Percentiles rank a stretch among this genome's conserved stretches.
Conservation (phyloP, 2,113 vertebrate species). For the Hoplias malabaricus region DNA sequence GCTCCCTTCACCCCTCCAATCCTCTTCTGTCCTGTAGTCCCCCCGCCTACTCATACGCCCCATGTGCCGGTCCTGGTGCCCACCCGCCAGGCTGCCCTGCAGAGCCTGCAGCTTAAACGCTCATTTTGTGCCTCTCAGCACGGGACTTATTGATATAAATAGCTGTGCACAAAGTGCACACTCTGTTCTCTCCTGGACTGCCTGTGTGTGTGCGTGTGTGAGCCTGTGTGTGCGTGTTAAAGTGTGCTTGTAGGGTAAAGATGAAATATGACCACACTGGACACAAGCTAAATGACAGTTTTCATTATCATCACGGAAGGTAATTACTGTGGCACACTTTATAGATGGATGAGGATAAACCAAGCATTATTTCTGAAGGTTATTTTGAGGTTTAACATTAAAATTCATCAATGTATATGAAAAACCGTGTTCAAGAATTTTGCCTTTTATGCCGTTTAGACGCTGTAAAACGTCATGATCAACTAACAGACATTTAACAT, state of each 20-base stretch:
- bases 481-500: background rate
- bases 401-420: background rate
- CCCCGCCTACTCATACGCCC: slow-evolving; percentile 30
- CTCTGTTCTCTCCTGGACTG: slow-evolving; percentile 77
- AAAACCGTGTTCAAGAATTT: background rate
- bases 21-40: slow-evolving; percentile 21
- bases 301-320: slow-evolving; percentile 73
- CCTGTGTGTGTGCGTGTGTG: slow-evolving; percentile 46
- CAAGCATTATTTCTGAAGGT: slow-evolving; percentile 60
- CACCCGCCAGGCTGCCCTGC: slow-evolving; percentile 78
- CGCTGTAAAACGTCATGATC: background rate
- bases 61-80: slow-evolving; percentile 66
- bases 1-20: background rate
- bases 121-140: slow-evolving; percentile 84
- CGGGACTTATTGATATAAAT: slow-evolving; percentile 86
- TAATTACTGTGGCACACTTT: slow-evolving; percentile 63
- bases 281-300: slow-evolving; percentile 77
- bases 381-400: slow-evolving; percentile 64
- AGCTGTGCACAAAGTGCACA: slow-evolving; percentile 82
- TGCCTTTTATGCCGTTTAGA: background rate
- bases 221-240: slow-evolving; percentile 48
- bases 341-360: slow-evolving; percentile 66
- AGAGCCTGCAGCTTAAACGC: slow-evolving; percentile 79
- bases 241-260: slow-evolving; percentile 65
- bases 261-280: slow-evolving; percentile 79